phyloP scores from a whole-genome alignment of 1,140 invertebrate species.

The Elymnias hypermnestra region DNA sequence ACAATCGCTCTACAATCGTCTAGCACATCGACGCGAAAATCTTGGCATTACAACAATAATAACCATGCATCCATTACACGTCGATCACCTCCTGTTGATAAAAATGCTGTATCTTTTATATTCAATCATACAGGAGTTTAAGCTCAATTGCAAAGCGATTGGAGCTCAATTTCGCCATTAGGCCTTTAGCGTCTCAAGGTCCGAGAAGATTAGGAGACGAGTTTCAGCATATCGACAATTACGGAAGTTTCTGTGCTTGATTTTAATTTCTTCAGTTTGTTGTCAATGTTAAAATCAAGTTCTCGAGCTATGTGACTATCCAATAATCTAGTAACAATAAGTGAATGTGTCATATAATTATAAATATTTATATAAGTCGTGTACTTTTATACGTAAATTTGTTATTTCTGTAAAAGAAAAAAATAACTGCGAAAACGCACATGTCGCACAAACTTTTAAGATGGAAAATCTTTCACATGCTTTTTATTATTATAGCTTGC shows the following conservation, averaged over 20 bases:
- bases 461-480: background rate
- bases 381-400: constrained; percentile 62
- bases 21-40: constrained; percentile 87
- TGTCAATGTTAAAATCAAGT: constrained; percentile 42
- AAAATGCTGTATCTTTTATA: constrained; percentile 85
- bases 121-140: constrained; percentile 76
- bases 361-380: background rate
- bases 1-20: constrained; percentile 89
- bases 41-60: constrained; percentile 86
- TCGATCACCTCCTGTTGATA: constrained; percentile 79
- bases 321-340: constrained; percentile 14
- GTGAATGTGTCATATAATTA: constrained; percentile 11
- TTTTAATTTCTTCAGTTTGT: constrained; percentile 50
- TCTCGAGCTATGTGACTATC: constrained; percentile 30
- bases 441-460: constrained; percentile 44
- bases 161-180: constrained; percentile 13
- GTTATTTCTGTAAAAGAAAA: constrained; percentile 37
- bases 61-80: constrained; percentile 80
- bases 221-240: constrained; percentile 47
- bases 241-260: constrained; percentile 36
- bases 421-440: constrained; percentile 41
- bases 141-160: constrained; percentile 5
- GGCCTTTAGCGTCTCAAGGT: constrained; percentile 10
- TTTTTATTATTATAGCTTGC: background rate
- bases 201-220: constrained; percentile 16